phyloP scores from a whole-genome alignment of 1,140 invertebrate genomes.

The Paraescarpia echinospica region DNA sequence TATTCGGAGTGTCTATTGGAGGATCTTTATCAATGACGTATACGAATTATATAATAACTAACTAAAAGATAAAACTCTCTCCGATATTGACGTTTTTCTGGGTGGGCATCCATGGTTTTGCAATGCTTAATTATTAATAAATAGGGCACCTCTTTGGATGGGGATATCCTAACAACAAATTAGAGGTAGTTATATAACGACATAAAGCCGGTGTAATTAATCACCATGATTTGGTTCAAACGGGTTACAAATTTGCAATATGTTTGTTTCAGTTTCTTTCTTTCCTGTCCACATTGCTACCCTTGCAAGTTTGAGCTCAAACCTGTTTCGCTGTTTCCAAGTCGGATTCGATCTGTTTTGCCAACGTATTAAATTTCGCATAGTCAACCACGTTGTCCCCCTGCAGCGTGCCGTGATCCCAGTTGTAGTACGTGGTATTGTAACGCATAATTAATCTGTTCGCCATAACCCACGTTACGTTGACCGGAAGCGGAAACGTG shows the following conservation, averaged over 20 bases:
- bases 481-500: constrained; percentile 17
- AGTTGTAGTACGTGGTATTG: constrained; percentile 13
- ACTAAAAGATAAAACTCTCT: no score
- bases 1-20: no score
- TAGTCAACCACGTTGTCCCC: constrained; percentile 12
- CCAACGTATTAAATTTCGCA: background rate
- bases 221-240: no score
- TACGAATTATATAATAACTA: no score
- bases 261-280: background rate
- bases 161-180: no score
- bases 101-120: no score
- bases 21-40: no score
- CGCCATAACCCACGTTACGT: constrained; percentile 21
- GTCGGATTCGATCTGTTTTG: background rate
- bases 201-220: no score
- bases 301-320: background rate
- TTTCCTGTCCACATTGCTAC: background rate
- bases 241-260: background rate
- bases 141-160: no score
- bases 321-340: background rate
- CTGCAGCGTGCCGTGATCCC: constrained; percentile 8
- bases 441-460: background rate
- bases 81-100: no score
- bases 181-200: no score
- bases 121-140: no score